phyloP scores from a whole-genome alignment of 2,113 vertebrate species.

The Lycaon pictus region DNA sequence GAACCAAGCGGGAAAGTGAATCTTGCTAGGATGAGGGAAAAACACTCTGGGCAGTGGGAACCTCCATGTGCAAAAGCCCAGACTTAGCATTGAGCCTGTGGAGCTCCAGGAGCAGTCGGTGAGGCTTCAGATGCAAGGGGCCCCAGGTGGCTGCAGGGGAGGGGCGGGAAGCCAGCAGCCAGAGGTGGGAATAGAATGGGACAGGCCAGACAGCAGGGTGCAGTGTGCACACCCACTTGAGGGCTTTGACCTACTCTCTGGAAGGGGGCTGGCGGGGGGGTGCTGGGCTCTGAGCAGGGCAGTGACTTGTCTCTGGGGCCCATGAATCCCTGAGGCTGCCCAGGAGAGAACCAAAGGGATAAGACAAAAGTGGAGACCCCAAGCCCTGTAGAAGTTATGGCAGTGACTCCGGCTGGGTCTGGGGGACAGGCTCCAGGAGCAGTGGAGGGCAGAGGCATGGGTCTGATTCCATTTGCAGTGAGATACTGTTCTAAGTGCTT shows the following conservation, averaged over 20 bases:
- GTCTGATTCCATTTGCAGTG: not conserved
- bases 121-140: not conserved
- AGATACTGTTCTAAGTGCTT: not conserved
- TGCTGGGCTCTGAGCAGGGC: not conserved
- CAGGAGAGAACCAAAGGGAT: not conserved
- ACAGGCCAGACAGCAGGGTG: rapidly evolving
- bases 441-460: rapidly evolving
- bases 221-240: not conserved
- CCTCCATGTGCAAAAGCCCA: not conserved
- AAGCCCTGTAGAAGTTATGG: rapidly evolving
- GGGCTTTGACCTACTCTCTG: not conserved
- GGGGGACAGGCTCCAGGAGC: not conserved
- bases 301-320: not conserved
- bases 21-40: rapidly evolving
- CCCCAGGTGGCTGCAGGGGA: rapidly evolving
- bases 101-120: no score
- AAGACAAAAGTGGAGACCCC: not conserved
- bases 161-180: not conserved
- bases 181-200: not conserved
- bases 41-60: no score
- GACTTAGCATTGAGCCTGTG: rapidly evolving
- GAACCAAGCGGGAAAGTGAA: not conserved
- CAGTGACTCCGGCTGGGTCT: not conserved
- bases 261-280: no score
- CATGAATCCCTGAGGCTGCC: not conserved